Percentiles rank a stretch among this genome's conserved stretches.
These are phyloP conservation scores for Ennomos fuscantarius DNA, from an alignment of 2,888 invertebrate genomes.

Conservation along the genomic window DNA sequence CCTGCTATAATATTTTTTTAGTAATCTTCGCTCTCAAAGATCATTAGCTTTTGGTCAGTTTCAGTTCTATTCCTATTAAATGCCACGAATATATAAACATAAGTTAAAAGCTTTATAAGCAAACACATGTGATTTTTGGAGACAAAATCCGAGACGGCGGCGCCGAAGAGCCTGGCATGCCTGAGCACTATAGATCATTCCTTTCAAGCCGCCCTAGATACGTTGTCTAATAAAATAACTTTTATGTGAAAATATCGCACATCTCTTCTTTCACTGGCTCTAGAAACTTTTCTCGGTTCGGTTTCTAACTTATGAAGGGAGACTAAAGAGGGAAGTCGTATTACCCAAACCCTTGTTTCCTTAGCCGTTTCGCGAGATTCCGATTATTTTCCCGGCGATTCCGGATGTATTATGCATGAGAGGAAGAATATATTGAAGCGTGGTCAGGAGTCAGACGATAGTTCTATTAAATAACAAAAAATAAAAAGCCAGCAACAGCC, in stretches of 20 bases:
- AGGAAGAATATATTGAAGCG: slow-evolving; percentile 48
- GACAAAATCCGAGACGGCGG: slow-evolving; percentile 45
- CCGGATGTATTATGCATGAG: slow-evolving; percentile 65
- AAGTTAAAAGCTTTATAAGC: slow-evolving; percentile 33
- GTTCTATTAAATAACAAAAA: slow-evolving; percentile 45
- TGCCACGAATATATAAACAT: slow-evolving; percentile 1
- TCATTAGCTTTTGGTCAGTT: too few relatives aligned
- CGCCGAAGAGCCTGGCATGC: slow-evolving; percentile 56
- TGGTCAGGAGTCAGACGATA: slow-evolving; percentile 38
- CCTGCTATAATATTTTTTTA: too few relatives aligned
- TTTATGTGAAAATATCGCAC: slow-evolving; percentile 45
- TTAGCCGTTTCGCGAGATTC: slow-evolving; percentile 40
- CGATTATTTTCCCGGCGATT: slow-evolving; percentile 38
- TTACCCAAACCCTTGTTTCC: slow-evolving; percentile 43
- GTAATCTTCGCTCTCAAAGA: too few relatives aligned
- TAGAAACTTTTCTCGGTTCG: slow-evolving; percentile 26
- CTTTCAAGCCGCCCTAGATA: slow-evolving; percentile 52
- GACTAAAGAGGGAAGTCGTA: slow-evolving; percentile 37
- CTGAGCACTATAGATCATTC: slow-evolving; percentile 57
- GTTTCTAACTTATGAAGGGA: slow-evolving; percentile 33
- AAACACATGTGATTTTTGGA: slow-evolving; percentile 39
- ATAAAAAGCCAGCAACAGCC: slow-evolving; percentile 36
- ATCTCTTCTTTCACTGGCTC: slow-evolving; percentile 32
- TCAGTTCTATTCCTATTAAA: too few relatives aligned
- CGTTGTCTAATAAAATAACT: slow-evolving; percentile 48